These are phyloP conservation scores for Hirudo medicinalis DNA, from an alignment of 1,140 invertebrate species.

Conservation along the genomic window DNA sequence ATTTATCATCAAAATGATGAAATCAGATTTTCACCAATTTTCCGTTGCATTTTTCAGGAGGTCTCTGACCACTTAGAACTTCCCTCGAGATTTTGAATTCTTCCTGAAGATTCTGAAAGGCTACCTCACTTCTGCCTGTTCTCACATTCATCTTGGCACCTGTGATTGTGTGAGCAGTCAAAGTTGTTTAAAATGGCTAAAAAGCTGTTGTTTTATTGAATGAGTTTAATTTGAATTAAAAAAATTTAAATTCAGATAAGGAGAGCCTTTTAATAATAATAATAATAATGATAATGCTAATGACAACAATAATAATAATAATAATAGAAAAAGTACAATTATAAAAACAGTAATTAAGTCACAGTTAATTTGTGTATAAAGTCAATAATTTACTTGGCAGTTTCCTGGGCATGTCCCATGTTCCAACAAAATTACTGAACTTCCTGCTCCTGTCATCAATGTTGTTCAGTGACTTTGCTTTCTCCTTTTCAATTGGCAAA, in stretches of 20 bases:
- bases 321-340: no score
- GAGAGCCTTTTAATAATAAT: no score
- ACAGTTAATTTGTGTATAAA: background rate
- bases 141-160: background rate
- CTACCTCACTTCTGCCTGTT: background rate
- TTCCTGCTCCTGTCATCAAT: background rate
- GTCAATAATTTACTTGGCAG: slow-evolving; percentile 7
- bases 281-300: no score
- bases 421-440: slow-evolving; percentile 8
- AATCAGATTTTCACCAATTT: no score
- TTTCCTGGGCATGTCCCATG: slow-evolving; percentile 2
- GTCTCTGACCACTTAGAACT: background rate
- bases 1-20: no score
- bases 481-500: background rate
- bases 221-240: background rate
- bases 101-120: background rate
- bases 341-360: no score
- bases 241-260: no score
- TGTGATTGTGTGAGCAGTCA: background rate
- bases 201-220: background rate
- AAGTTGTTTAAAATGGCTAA: background rate
- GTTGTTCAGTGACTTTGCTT: background rate
- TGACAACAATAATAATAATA: no score
- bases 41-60: background rate
- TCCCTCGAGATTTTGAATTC: background rate